These are phyloP conservation scores for Mesoclemmys tuberculata DNA, from an alignment of 2,113 vertebrate species.

Conservation along the genomic window DNA sequence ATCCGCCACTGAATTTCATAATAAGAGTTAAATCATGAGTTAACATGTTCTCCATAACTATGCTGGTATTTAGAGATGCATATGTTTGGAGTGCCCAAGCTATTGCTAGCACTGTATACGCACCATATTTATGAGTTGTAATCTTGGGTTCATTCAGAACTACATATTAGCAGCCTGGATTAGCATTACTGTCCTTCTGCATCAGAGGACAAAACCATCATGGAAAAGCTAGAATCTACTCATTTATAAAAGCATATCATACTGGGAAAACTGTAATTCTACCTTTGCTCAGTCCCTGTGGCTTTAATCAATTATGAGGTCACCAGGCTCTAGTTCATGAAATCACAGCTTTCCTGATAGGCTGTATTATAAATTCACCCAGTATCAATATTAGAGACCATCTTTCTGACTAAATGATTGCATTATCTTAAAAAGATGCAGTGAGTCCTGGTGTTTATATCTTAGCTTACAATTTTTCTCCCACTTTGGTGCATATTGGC, in stretches of 20 bases:
- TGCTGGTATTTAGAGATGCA: accelerated
- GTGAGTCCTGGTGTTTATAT: background rate
- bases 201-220: background rate
- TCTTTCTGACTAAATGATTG: background rate
- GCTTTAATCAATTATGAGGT: background rate
- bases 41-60: background rate
- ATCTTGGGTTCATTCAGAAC: background rate
- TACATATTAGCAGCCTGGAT: background rate
- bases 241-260: background rate
- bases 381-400: background rate
- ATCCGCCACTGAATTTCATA: background rate
- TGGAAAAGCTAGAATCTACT: background rate
- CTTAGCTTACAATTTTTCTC: background rate
- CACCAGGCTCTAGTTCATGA: background rate
- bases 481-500: background rate
- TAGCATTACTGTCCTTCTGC: background rate
- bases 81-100: background rate
- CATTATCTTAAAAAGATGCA: background rate
- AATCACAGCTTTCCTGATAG: background rate
- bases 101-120: background rate
- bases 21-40: background rate
- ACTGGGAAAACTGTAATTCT: background rate
- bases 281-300: background rate
- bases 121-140: background rate
- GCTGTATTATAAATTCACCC: background rate